Evolutionary conservation across 2,888 invertebrate genomes (phyloP).

Genomic region (Hydroisotoma schaefferi): DNA sequence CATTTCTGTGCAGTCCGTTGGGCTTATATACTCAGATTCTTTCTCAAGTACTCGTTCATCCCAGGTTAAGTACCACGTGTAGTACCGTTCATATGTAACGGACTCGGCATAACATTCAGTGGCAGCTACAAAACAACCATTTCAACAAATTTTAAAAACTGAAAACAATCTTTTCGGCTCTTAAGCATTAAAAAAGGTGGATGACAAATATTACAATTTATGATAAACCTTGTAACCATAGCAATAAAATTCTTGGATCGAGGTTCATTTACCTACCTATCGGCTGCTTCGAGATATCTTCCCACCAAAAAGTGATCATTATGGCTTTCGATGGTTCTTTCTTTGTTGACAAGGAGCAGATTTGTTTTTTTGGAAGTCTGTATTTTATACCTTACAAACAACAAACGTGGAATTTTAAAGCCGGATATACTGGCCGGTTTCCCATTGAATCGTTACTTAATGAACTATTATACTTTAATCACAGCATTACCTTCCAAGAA

Average conservation of each 20-base stretch:
- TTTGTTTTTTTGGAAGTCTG: background rate
- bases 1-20: conserved; percentile 3
- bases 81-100: background rate
- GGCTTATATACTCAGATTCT: background rate
- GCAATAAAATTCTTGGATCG: no score
- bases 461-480: no score
- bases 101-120: background rate
- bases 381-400: background rate
- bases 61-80: background rate
- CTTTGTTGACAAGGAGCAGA: background rate
- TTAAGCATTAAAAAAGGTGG: no score
- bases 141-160: no score
- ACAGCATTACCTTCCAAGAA: no score
- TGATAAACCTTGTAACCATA: no score
- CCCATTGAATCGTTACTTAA: no score
- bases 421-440: no score
- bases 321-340: background rate
- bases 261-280: no score
- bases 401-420: no score
- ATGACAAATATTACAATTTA: no score
- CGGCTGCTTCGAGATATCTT: background rate
- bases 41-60: background rate
- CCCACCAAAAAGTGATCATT: background rate
- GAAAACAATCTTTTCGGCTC: no score
- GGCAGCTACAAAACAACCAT: background rate